These are phyloP conservation scores for Oegoconia quadripuncta DNA, from an alignment of 2,888 invertebrate genomes.

Conservation along the genomic window DNA sequence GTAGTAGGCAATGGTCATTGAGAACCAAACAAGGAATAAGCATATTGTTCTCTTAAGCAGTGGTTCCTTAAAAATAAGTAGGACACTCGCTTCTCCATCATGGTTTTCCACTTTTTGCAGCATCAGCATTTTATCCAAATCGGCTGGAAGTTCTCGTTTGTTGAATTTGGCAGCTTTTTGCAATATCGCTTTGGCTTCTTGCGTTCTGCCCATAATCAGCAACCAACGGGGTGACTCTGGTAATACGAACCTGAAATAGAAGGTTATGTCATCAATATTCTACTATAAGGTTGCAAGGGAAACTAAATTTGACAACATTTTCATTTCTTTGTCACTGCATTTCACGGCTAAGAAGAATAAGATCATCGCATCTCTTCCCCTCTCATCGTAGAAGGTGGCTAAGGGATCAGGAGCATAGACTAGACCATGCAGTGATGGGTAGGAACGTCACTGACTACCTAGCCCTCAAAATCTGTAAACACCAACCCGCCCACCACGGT, in stretches of 20 bases:
- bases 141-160: slow-evolving; percentile 80
- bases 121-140: slow-evolving; percentile 84
- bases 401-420: too few species aligned
- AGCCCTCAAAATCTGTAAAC: too few species aligned
- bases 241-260: slow-evolving; percentile 81
- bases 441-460: too few species aligned
- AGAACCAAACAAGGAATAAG: slow-evolving; percentile 86
- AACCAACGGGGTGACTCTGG: slow-evolving; percentile 92
- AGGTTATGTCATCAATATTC: neutral
- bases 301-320: too few species aligned
- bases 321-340: too few species aligned
- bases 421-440: too few species aligned
- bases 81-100: slow-evolving; percentile 75
- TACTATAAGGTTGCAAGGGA: too few species aligned
- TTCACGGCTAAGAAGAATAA: too few species aligned
- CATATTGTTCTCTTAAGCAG: slow-evolving; percentile 84
- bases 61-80: slow-evolving; percentile 83
- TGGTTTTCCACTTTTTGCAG: slow-evolving; percentile 64
- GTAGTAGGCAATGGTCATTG: slow-evolving; percentile 88
- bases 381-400: too few species aligned
- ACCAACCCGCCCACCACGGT: too few species aligned
- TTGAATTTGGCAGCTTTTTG: slow-evolving; percentile 83
- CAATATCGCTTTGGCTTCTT: slow-evolving; percentile 83
- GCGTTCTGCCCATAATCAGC: slow-evolving; percentile 84
- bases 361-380: too few species aligned